A percentile compares a stretch with the other conserved stretches of the same genome.
Conservation (phyloP, 2,113 vertebrate species). For the Notarius quadriscutis region DNA sequence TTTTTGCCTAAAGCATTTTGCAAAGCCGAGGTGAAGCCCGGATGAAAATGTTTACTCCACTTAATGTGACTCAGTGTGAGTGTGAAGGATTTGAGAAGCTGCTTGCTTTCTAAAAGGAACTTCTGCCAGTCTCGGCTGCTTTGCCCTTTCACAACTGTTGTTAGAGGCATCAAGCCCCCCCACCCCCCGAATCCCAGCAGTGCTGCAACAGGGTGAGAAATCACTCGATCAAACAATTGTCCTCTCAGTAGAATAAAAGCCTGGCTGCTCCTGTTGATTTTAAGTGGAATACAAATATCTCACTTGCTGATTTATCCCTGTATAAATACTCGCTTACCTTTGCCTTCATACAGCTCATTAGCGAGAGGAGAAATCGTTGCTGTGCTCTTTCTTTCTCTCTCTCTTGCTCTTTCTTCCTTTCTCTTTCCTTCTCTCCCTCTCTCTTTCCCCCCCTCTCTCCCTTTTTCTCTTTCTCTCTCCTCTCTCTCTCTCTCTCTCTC, state of each 20-base stretch:
- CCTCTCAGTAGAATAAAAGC: constrained; percentile 33
- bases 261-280: constrained; percentile 33
- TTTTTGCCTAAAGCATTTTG: constrained; percentile 17
- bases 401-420: constrained; percentile 15
- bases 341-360: constrained; percentile 36
- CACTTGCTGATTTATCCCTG: constrained; percentile 20
- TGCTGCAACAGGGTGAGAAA: constrained; percentile 33
- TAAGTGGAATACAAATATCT: constrained; percentile 45
- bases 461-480: neutral
- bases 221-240: constrained; percentile 36
- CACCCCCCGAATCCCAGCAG: constrained; percentile 14
- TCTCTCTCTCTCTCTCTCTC: neutral
- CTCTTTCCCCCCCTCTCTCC: neutral
- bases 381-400: neutral
- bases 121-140: constrained; percentile 15
- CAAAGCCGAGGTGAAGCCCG: constrained; percentile 12
- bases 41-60: constrained; percentile 31
- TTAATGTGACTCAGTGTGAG: constrained; percentile 32
- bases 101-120: constrained; percentile 11
- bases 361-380: constrained; percentile 17
- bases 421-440: neutral
- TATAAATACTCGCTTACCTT: constrained; percentile 31
- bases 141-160: constrained; percentile 23
- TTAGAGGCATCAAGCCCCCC: constrained; percentile 5
- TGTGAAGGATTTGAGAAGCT: constrained; percentile 33